Evolutionary conservation across 2,797 vertebrate genomes (phyloP).

Genomic region (Schizopygopsis malacanthus): DNA sequence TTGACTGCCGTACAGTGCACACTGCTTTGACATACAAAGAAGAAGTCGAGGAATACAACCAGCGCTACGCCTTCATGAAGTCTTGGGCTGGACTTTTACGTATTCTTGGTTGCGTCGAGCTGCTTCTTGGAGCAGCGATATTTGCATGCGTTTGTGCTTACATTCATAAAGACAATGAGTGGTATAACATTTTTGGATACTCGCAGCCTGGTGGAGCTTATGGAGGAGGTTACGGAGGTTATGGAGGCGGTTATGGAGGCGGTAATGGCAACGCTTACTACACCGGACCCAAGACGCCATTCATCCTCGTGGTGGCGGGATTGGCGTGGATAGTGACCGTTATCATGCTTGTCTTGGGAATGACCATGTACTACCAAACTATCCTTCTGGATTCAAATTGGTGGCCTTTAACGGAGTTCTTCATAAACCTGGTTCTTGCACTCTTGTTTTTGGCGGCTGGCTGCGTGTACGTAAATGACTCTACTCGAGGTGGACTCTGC

Average conservation of each 20-base stretch:
- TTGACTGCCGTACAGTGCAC: constrained; percentile 77
- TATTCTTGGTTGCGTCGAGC: constrained; percentile 87
- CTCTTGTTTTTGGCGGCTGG: constrained; percentile 89
- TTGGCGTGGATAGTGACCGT: constrained; percentile 91
- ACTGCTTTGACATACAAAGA: constrained; percentile 85
- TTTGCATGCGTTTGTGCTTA: constrained; percentile 98
- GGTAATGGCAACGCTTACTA: constrained; percentile 82
- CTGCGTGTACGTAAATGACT: constrained; percentile 91
- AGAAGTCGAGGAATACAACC: constrained; percentile 86
- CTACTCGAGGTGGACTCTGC: constrained; percentile 91
- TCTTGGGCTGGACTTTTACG: constrained; percentile 95
- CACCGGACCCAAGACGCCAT: constrained; percentile 91
- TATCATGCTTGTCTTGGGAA: constrained; percentile 90
- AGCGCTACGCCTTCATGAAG: constrained; percentile 94
- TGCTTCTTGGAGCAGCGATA: constrained; percentile 90
- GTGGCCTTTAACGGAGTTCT: constrained; percentile 97
- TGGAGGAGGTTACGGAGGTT: constrained; percentile 74
- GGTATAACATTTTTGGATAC: constrained; percentile 94
- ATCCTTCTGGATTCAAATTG: constrained; percentile 94
- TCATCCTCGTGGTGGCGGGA: constrained; percentile 88
- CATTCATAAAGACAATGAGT: constrained; percentile 96
- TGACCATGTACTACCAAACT: constrained; percentile 97
- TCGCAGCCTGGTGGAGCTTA: constrained; percentile 80
- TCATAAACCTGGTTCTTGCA: constrained; percentile 89
- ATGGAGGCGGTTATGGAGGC: constrained; percentile 71